Percentiles rank a stretch among this genome's conserved stretches.
These are phyloP conservation scores for Apogon talboti DNA, from an alignment of 2,797 vertebrate genomes.

Conservation along the genomic window DNA sequence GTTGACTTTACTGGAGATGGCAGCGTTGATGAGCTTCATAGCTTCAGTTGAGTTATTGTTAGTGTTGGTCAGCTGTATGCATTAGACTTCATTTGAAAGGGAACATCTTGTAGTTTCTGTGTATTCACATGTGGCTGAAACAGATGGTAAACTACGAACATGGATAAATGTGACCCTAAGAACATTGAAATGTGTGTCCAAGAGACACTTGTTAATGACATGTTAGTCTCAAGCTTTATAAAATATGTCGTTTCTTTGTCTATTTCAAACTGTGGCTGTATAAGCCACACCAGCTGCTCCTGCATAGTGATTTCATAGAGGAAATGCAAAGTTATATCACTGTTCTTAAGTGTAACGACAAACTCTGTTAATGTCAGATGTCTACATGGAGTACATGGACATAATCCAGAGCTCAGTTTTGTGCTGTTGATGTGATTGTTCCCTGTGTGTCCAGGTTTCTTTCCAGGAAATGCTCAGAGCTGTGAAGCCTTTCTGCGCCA, in stretches of 20 bases:
- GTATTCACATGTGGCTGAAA: too few relatives aligned
- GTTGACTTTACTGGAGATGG: too few relatives aligned
- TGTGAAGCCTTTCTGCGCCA: conserved; percentile 98
- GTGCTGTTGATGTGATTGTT: neutral
- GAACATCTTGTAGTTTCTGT: too few relatives aligned
- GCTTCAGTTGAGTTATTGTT: too few relatives aligned
- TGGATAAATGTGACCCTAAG: too few relatives aligned
- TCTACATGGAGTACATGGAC: neutral
- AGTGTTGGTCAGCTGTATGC: too few relatives aligned
- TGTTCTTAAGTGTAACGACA: neutral
- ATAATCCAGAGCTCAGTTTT: neutral
- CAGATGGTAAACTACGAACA: too few relatives aligned
- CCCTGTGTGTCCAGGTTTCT: conserved; percentile 87
- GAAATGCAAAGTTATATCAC: conserved; percentile 4
- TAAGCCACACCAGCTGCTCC: neutral
- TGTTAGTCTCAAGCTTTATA: neutral
- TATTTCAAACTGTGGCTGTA: neutral
- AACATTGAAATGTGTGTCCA: neutral
- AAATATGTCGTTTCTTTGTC: neutral
- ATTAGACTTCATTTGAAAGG: too few relatives aligned
- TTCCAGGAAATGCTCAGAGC: conserved; percentile 95
- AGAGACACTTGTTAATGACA: too few relatives aligned
- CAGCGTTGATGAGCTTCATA: too few relatives aligned
- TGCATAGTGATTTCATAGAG: conserved; percentile 1
- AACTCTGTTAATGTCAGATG: neutral